These are phyloP conservation scores for Tyria jacobaeae DNA, from an alignment of 2,888 invertebrate genomes.

Conservation along the genomic window DNA sequence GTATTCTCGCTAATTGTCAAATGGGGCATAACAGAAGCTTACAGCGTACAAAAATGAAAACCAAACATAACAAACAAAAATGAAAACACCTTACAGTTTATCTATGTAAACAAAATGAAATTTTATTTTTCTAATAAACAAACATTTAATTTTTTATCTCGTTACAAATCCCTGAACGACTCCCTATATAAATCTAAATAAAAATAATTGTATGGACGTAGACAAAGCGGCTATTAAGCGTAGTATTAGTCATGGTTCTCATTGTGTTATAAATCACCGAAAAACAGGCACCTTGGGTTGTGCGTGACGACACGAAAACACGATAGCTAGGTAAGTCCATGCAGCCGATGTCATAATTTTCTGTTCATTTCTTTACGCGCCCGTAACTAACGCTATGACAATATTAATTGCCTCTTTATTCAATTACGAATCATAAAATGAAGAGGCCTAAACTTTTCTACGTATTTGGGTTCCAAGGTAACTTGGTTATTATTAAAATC, in stretches of 20 bases:
- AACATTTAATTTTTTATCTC: constrained; percentile 33
- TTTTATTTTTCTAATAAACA: constrained; percentile 14
- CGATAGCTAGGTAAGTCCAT: constrained; percentile 46
- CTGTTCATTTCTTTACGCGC: constrained; percentile 72
- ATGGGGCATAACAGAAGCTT: too few relatives aligned
- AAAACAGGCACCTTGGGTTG: constrained; percentile 69
- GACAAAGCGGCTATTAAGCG: constrained; percentile 66
- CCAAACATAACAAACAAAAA: too few relatives aligned
- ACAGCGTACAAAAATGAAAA: too few relatives aligned
- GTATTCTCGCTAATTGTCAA: too few relatives aligned
- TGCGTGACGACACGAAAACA: constrained; percentile 61
- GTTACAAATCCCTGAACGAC: constrained; percentile 45
- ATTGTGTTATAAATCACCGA: constrained; percentile 81
- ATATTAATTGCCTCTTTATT: constrained; percentile 65
- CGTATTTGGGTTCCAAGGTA: neutral
- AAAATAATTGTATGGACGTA: constrained; percentile 56
- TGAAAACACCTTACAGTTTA: too few relatives aligned
- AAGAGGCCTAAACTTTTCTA: neutral
- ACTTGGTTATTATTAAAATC: neutral
- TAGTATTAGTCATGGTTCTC: constrained; percentile 77
- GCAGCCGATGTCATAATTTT: constrained; percentile 82
- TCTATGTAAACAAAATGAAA: neutral
- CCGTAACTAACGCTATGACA: constrained; percentile 74
- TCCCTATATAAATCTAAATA: constrained; percentile 45
- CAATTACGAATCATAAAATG: constrained; percentile 15